A percentile compares a stretch with the other conserved stretches of the same genome.
phyloP scores from a whole-genome alignment of 2,888 invertebrate species.

The Didymodactylos carnosus region DNA sequence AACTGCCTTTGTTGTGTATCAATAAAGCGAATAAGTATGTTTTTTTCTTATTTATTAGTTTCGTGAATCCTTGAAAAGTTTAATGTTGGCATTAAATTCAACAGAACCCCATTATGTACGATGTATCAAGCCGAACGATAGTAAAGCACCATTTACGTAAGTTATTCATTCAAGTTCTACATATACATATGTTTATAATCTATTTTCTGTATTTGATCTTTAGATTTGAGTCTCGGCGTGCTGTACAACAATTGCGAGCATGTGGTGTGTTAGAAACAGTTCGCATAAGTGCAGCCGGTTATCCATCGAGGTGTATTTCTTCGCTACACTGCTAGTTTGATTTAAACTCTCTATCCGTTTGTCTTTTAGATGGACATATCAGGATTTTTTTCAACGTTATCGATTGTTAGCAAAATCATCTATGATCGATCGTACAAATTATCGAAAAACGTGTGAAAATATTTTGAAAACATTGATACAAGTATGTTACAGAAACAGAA shows the following conservation, averaged over 20 bases:
- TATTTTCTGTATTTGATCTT: not conserved
- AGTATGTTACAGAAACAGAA: too few relatives aligned
- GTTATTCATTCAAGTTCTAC: constrained; percentile 16
- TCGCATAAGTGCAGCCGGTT: constrained; percentile 87
- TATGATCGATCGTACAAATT: constrained; percentile 54
- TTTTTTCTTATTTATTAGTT: constrained; percentile 44
- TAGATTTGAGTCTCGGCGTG: constrained; percentile 60
- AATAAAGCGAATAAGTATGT: not conserved
- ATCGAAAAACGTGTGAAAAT: constrained; percentile 55
- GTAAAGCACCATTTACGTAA: constrained; percentile 52
- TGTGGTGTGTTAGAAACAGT: constrained; percentile 96
- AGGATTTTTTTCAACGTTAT: constrained; percentile 55
- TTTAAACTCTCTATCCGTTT: too few relatives aligned
- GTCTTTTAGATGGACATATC: constrained; percentile 44
- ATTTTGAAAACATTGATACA: constrained; percentile 51
- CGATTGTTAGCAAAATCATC: constrained; percentile 51
- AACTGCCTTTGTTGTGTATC: not conserved
- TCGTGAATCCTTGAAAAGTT: constrained; percentile 67
- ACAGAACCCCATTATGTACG: constrained; percentile 95
- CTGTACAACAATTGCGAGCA: constrained; percentile 73
- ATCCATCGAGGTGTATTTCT: constrained; percentile 63
- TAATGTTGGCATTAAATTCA: constrained; percentile 74
- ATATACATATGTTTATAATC: too few relatives aligned
- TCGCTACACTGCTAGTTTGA: too few relatives aligned
- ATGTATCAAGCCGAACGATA: constrained; percentile 86